phyloP scores from a whole-genome alignment of 2,888 invertebrate species.

The Tromatobia lineatoria region DNA sequence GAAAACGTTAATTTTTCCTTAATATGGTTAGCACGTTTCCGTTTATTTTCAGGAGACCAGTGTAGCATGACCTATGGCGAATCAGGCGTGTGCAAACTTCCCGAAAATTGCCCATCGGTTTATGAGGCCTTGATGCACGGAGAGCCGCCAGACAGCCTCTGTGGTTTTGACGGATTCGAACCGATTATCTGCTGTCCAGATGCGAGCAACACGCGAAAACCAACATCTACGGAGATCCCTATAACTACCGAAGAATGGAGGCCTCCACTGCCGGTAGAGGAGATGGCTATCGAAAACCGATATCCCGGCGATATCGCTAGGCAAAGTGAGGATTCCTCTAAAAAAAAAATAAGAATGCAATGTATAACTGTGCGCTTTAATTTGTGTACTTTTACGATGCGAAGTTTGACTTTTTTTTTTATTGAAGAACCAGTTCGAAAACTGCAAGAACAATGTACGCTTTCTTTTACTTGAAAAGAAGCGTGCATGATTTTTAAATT shows the following conservation, averaged over 20 bases:
- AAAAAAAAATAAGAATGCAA: background rate
- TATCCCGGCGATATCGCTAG: conserved; percentile 65
- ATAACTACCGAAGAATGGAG: background rate
- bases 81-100: conserved; percentile 73
- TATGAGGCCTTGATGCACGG: conserved; percentile 76
- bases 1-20: background rate
- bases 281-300: background rate
- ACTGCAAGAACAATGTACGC: too few species aligned
- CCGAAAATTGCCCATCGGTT: conserved; percentile 73
- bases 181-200: conserved; percentile 81
- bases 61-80: conserved; percentile 63
- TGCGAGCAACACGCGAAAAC: background rate
- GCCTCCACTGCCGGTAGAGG: background rate
- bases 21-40: background rate
- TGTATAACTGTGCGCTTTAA: background rate
- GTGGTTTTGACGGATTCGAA: conserved; percentile 71
- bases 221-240: background rate
- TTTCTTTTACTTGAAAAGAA: background rate
- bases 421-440: too few species aligned
- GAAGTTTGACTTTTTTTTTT: background rate
- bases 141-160: conserved; percentile 68
- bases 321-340: conserved; percentile 70
- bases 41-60: conserved; percentile 69
- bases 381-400: background rate
- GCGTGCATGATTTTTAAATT: too few species aligned